These are phyloP conservation scores for Trogon melanurus DNA, from an alignment of 2,113 vertebrate genomes.

Conservation along the genomic window DNA sequence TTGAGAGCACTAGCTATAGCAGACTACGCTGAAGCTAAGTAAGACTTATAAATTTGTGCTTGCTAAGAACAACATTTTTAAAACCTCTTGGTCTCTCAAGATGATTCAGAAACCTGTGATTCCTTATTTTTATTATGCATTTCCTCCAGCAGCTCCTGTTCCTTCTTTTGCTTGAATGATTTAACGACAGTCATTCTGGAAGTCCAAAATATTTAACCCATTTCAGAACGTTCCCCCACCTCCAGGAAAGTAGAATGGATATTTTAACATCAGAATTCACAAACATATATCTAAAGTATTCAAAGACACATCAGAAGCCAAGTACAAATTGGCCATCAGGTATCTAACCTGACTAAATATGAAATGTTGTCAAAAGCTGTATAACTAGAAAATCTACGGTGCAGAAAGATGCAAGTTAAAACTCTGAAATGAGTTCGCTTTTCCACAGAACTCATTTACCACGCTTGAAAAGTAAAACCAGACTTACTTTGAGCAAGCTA, in stretches of 20 bases:
- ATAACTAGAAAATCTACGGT: background rate
- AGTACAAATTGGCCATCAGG: background rate
- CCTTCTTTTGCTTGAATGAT: background rate
- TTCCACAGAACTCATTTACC: background rate
- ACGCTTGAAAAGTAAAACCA: background rate
- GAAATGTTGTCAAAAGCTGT: background rate
- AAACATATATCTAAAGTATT: background rate
- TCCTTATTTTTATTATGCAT: background rate
- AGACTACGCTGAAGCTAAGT: background rate
- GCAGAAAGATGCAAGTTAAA: background rate
- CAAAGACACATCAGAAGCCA: background rate
- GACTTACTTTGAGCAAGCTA: background rate
- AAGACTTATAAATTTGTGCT: background rate
- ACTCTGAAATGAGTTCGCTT: background rate
- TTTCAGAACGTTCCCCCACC: background rate
- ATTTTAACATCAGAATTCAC: background rate
- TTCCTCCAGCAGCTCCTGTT: constrained; percentile 29
- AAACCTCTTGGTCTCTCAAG: background rate
- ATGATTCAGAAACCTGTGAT: constrained; percentile 59
- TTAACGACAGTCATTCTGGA: background rate
- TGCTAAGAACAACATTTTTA: background rate
- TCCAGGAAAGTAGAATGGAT: background rate
- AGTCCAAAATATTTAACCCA: background rate
- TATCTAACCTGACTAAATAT: background rate
- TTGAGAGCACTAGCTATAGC: background rate